phyloP scores from a whole-genome alignment of 2,113 vertebrate genomes.

The Crotophaga sulcirostris region DNA sequence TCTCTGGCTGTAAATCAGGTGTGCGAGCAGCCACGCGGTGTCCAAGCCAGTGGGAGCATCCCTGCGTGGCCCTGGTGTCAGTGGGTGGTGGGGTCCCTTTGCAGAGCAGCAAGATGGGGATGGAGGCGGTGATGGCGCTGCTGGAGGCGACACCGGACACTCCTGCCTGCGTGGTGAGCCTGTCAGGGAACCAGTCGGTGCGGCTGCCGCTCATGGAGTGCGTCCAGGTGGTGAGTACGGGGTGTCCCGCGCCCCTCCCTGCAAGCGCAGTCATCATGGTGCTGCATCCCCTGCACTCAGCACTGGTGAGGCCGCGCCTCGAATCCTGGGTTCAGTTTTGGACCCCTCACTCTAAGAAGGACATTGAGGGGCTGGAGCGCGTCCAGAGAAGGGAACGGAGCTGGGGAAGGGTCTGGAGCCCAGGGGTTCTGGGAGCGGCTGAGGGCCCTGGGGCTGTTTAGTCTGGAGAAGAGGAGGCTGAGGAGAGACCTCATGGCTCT shows the following conservation, averaged over 20 bases:
- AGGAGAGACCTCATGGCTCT: too few species aligned
- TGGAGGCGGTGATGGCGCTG: conserved; percentile 91
- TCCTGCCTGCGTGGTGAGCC: conserved; percentile 90
- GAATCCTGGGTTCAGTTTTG: too few species aligned
- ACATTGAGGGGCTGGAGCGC: too few species aligned
- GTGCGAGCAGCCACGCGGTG: accelerated
- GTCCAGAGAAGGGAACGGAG: too few species aligned
- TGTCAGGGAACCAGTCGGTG: conserved; percentile 89
- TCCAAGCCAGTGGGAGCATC: neutral
- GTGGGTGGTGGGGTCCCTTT: neutral
- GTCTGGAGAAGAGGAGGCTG: too few species aligned
- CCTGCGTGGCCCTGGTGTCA: neutral
- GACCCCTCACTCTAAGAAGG: too few species aligned
- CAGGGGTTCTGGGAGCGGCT: too few species aligned
- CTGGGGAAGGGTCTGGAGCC: too few species aligned
- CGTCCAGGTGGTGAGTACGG: conserved; percentile 87
- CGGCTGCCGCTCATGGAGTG: conserved; percentile 94
- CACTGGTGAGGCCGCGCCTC: too few species aligned
- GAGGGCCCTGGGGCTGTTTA: too few species aligned
- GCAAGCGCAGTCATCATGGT: accelerated
- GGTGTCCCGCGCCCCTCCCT: neutral
- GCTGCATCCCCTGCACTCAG: neutral
- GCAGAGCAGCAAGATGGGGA: conserved; percentile 93
- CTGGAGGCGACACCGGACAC: conserved; percentile 89
- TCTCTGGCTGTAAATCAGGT: neutral